Conservation (phyloP, 2,797 vertebrate species). For the Enteromius unitaeniatus region DNA sequence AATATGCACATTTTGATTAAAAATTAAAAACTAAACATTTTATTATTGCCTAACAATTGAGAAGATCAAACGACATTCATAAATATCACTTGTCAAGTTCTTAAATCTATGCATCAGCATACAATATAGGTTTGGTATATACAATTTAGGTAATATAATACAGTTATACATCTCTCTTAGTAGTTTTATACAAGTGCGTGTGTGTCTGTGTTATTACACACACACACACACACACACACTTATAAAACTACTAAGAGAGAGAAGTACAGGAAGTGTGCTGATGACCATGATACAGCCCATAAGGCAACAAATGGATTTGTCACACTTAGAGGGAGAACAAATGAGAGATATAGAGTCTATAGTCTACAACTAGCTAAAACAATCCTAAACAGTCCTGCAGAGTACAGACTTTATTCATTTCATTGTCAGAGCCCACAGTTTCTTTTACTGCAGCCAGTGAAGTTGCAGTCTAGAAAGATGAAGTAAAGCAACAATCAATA, state of each 20-base stretch:
- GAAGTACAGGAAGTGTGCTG: not conserved
- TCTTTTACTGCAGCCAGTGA: constrained; percentile 45
- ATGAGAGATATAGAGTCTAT: constrained; percentile 10
- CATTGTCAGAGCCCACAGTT: constrained; percentile 47
- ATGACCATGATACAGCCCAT: constrained; percentile 39
- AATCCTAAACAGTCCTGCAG: not conserved
- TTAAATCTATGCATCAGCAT: too few species aligned
- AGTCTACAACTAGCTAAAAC: not conserved
- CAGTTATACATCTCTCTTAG: too few species aligned
- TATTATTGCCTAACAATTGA: not conserved
- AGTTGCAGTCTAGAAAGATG: constrained; percentile 63
- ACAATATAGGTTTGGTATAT: too few species aligned
- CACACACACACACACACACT: not conserved
- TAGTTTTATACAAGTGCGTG: too few species aligned
- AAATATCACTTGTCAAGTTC: not conserved
- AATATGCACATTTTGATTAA: too few species aligned
- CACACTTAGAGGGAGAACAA: constrained; percentile 34
- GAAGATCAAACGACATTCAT: not conserved
- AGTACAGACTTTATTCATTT: constrained; percentile 44
- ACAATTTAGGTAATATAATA: too few species aligned
- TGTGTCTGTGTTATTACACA: too few species aligned
- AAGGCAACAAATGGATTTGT: constrained; percentile 37
- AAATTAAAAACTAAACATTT: not conserved
- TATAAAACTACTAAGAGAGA: not conserved
- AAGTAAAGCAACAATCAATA: constrained; percentile 76